Percentiles rank a stretch among this genome's conserved stretches.
Evolutionary conservation across 2,797 vertebrate genomes (phyloP).

Genomic region (Molossus alvarezi): DNA sequence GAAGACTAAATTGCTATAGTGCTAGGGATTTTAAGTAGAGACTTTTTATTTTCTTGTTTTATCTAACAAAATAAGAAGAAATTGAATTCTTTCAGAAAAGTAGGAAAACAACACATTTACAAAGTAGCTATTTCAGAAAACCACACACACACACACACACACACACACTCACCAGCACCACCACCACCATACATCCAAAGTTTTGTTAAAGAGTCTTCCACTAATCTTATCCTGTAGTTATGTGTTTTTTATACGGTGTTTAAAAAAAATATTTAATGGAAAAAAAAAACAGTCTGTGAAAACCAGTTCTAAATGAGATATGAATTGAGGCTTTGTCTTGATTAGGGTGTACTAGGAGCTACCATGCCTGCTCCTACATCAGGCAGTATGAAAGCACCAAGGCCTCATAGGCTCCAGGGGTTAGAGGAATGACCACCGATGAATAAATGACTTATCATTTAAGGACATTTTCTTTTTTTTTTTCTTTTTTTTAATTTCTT

Average conservation of each 20-base stretch:
- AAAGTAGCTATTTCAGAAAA: not conserved
- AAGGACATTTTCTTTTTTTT: not conserved
- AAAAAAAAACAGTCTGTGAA: not conserved
- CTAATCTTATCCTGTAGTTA: not conserved
- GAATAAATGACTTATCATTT: not conserved
- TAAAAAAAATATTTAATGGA: not conserved
- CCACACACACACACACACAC: not conserved
- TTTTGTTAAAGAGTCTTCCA: not conserved
- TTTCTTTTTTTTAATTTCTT: too few species aligned
- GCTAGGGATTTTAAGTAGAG: conserved; percentile 51
- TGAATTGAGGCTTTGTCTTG: not conserved
- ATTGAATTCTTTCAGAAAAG: conserved; percentile 24
- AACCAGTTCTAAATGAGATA: not conserved
- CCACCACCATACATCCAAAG: not conserved
- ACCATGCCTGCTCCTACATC: not conserved
- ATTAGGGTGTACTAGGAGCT: not conserved
- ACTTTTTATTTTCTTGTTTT: conserved; percentile 29
- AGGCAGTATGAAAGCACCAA: not conserved
- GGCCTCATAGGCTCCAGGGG: not conserved
- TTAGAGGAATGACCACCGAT: not conserved
- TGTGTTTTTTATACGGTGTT: not conserved
- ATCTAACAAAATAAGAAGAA: conserved; percentile 18
- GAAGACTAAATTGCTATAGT: conserved; percentile 20
- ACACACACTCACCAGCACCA: not conserved
- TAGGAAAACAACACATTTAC: not conserved